Evolutionary conservation across 2,797 vertebrate genomes (phyloP).

Genomic region (Sibirionetta formosa): DNA sequence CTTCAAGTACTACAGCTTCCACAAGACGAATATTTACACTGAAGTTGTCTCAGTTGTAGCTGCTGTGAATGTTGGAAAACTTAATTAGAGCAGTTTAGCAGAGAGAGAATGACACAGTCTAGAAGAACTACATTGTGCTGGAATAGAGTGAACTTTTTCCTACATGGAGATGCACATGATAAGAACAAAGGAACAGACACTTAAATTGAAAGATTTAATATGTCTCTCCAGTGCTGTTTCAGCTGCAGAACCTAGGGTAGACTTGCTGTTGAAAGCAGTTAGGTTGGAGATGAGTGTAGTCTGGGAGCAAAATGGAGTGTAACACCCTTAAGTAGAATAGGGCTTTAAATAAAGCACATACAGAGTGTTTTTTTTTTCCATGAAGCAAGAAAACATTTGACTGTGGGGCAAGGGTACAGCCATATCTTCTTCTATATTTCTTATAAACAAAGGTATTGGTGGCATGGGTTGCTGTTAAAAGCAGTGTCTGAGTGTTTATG

Average conservation of each 20-base stretch:
- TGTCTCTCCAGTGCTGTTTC: neutral
- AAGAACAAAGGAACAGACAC: neutral
- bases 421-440: neutral
- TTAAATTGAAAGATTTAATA: neutral
- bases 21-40: neutral
- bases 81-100: neutral
- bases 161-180: neutral
- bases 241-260: neutral
- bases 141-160: neutral
- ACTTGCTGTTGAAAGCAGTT: neutral
- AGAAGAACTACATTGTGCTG: neutral
- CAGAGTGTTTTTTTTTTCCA: neutral
- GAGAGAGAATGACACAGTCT: neutral
- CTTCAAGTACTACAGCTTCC: neutral
- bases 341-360: neutral
- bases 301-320: neutral
- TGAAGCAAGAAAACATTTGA: neutral
- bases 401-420: neutral
- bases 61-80: neutral
- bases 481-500: neutral
- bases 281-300: neutral
- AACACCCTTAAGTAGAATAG: neutral
- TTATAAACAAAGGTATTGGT: neutral
- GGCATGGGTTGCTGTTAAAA: neutral
- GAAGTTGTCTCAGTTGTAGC: neutral